phyloP scores from a whole-genome alignment of 2,888 invertebrate genomes.

The Xylophagus ater region DNA sequence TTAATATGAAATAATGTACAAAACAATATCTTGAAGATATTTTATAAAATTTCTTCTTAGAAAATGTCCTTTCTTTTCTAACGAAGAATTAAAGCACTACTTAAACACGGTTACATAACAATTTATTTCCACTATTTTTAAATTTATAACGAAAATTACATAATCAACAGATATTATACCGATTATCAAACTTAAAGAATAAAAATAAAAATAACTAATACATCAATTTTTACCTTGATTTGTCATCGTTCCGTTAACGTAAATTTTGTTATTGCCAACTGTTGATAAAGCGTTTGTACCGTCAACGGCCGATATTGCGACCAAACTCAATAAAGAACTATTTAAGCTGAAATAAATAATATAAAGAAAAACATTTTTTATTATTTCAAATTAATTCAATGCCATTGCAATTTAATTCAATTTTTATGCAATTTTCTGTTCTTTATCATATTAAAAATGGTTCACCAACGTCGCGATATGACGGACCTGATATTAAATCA shows the following conservation, averaged over 20 bases:
- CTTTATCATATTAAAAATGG: neutral
- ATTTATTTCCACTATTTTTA: neutral
- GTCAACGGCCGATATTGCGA: constrained; percentile 10
- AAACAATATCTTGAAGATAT: too few relatives aligned
- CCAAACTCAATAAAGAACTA: constrained; percentile 8
- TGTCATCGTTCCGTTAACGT: constrained; percentile 1
- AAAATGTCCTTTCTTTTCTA: too few relatives aligned
- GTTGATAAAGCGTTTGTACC: constrained; percentile 2
- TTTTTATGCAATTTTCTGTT: neutral
- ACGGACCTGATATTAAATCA: neutral
- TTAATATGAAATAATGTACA: too few relatives aligned
- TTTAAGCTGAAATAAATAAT: constrained; percentile 4
- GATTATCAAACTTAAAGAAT: neutral
- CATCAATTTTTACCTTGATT: constrained; percentile 7
- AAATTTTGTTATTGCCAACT: neutral
- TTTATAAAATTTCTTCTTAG: too few relatives aligned
- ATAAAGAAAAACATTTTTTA: neutral
- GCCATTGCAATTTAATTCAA: neutral
- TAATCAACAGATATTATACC: neutral
- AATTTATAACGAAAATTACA: neutral
- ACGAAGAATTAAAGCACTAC: too few relatives aligned
- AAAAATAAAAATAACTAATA: constrained; percentile 1
- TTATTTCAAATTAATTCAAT: constrained; percentile 3
- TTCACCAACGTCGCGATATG: neutral
- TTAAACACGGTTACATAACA: too few relatives aligned